Base-by-base conservation (phyloP, 2,113 vertebrate genomes). In the Phrynosoma blainvillii region DNA sequence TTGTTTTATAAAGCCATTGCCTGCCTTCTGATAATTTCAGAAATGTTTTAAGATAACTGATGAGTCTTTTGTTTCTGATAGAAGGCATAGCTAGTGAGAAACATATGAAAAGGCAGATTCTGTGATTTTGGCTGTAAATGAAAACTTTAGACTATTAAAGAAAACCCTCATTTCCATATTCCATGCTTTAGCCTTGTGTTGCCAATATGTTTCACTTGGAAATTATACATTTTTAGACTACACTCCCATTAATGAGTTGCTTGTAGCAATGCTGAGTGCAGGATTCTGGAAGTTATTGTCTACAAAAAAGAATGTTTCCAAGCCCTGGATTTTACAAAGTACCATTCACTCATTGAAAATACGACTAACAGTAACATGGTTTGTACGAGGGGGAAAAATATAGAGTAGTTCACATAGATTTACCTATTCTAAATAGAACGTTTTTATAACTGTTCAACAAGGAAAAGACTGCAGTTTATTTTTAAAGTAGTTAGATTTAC, bases 1-100 rank as follows among this genome's bases (percentile, higher is more conserved):
- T 36, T 16, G 47, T 36, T 42, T 75, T 86, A 86, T n/a, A 90
- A 84, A 89, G 89, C 78, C 23, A 23, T 70, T 40, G 30, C 32
- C 5, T 18, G 30, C 40, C 20, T 36, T 21, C 68, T 54, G 23
- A 89, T 40, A 16, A 84, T 87, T 65, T 88, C n/a, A 0, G 0
- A 76, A 32, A 73, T 2, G 88, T 85, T 88, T 70, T 62, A 71
- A 7, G 36, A 30, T 54, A 56, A 47, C 73, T 52, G 25, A 3
- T 8, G 70, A 32, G 4, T 27, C 68, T 87, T 83, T 65, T 30
- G 74, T 5, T 30, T n/a, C 18, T 25, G 56, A 79, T 65, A 30
- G 47, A 90, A 89, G 12, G 2, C 18, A 25, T 7, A 54, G 14
- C 82, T 20, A 70, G 16, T 83, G 42, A 85, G 21, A 23, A 42